Conservation (phyloP, 2,797 vertebrate genomes). For the Micropoecilia bifurca region DNA sequence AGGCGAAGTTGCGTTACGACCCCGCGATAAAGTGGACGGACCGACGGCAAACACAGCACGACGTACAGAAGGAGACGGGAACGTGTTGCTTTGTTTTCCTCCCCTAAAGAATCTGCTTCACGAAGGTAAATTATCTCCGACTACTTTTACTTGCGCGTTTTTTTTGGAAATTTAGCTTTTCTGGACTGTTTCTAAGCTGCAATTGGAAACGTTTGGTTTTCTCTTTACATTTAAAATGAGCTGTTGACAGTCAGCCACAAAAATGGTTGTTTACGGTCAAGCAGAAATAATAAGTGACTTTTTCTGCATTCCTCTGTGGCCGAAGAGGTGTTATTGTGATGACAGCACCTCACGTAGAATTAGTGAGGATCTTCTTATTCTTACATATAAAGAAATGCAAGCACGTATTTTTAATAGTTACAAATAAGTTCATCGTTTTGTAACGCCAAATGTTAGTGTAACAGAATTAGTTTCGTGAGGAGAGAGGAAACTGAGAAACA, state of each 20-base stretch:
- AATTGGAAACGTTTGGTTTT: background rate
- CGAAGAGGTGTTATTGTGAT: background rate
- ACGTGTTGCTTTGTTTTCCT: background rate
- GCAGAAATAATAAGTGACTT: background rate
- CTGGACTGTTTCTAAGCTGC: background rate
- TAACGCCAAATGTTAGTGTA: background rate
- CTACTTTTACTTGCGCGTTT: background rate
- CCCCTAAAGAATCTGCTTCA: conserved; percentile 36
- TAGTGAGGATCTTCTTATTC: background rate
- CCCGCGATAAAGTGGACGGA: conserved; percentile 37
- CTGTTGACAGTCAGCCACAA: background rate
- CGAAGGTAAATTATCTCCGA: conserved; percentile 56
- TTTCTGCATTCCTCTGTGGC: background rate
- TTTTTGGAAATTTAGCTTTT: background rate
- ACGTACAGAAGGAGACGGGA: background rate
- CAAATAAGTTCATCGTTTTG: background rate
- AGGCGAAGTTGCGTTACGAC: background rate
- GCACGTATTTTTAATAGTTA: background rate
- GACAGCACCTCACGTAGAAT: background rate
- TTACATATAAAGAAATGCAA: background rate
- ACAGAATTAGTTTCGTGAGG: background rate
- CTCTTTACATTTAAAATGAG: background rate
- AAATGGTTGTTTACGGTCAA: background rate
- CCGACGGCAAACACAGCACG: background rate
- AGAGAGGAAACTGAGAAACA: background rate